Percentiles rank a stretch among this genome's conserved stretches.
phyloP scores from a whole-genome alignment of 2,113 vertebrate genomes.

The Mus musculus region DNA sequence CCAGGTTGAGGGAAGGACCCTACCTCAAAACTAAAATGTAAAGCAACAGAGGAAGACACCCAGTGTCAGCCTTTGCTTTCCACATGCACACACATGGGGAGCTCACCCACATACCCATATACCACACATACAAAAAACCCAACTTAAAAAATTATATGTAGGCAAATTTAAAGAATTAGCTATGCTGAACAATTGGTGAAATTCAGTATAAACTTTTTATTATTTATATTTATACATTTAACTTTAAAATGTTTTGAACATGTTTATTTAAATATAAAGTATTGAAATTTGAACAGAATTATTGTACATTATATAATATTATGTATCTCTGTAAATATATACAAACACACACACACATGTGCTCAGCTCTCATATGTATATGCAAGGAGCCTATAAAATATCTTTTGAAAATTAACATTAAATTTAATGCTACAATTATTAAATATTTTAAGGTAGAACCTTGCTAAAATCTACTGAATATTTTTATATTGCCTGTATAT shows the following conservation, averaged over 20 bases:
- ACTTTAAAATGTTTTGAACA: neutral
- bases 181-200: neutral
- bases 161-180: neutral
- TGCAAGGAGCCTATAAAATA: neutral
- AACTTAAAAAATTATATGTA: neutral
- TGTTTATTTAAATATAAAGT: neutral
- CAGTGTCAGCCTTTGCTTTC: neutral
- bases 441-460: neutral
- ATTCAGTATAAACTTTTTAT: neutral
- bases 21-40: neutral
- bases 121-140: neutral
- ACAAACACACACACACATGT: too few relatives aligned
- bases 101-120: neutral
- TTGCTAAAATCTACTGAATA: neutral
- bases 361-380: neutral
- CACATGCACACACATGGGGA: too few relatives aligned
- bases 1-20: neutral
- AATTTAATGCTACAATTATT: neutral
- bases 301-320: neutral
- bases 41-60: neutral
- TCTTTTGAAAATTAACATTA: neutral
- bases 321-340: neutral
- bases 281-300: neutral
- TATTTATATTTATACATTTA: neutral
- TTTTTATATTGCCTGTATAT: neutral